phyloP scores from a whole-genome alignment of 2,113 vertebrate species.

The Girardinichthys multiradiatus region DNA sequence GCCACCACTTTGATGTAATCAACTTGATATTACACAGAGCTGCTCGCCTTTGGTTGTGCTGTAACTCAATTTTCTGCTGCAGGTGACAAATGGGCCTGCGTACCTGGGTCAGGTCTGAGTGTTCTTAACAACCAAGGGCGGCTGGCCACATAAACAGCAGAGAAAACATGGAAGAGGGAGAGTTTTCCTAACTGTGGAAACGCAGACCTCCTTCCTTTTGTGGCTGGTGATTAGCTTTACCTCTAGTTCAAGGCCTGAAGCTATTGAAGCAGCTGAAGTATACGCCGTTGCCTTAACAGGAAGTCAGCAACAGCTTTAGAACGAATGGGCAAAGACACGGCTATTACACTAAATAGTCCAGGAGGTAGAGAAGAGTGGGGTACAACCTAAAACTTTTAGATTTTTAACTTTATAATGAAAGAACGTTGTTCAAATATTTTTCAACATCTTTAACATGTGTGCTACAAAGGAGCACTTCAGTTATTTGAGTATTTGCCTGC shows the following conservation, averaged over 20 bases:
- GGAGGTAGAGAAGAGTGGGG: neutral
- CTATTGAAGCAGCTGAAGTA: slow-evolving; percentile 34
- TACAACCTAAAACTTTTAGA: too few species aligned
- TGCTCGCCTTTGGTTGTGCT: slow-evolving; percentile 97
- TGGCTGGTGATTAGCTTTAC: slow-evolving; percentile 28
- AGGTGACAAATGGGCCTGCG: slow-evolving; percentile 98
- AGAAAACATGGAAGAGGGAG: slow-evolving; percentile 50
- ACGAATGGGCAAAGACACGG: neutral
- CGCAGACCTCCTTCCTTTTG: slow-evolving; percentile 20
- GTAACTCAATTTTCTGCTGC: slow-evolving; percentile 99
- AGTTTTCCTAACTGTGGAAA: slow-evolving; percentile 38
- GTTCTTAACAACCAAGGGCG: slow-evolving; percentile 91
- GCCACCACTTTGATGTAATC: slow-evolving; percentile 99
- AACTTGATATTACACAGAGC: slow-evolving; percentile 99
- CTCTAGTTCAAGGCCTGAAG: slow-evolving; percentile 13
- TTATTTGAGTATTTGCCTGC: neutral
- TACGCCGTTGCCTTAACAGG: slow-evolving; percentile 32
- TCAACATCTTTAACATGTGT: neutral
- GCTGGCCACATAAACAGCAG: slow-evolving; percentile 65
- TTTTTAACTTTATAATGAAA: too few species aligned
- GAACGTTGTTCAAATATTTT: neutral
- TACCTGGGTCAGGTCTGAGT: slow-evolving; percentile 96
- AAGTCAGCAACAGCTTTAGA: slow-evolving; percentile 29
- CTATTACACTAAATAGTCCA: slow-evolving; percentile 24
- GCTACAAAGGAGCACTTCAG: neutral